Evolutionary conservation across 2,113 vertebrate species (phyloP), one percentile per base, ranked within the genome.

Genomic region (Regulus satrapa): DNA sequence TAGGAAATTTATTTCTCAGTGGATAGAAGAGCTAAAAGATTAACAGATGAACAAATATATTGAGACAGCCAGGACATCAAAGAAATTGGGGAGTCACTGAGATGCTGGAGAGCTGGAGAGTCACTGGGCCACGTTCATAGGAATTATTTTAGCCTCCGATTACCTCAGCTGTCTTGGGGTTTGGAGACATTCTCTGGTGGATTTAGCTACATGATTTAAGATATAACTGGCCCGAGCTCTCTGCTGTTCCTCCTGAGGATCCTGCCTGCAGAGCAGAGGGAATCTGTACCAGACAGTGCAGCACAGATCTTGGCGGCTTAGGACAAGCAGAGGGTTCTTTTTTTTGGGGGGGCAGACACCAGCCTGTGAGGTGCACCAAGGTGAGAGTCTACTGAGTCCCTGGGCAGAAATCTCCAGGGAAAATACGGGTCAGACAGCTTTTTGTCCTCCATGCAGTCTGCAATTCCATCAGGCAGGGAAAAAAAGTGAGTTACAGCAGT

Each of bases 61-160:
- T 76, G 74, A 94, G 74, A 84, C 68, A 91, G 62, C 83, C 56
- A 74, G 73, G 75, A 55, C n/a, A 89, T 87, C 80, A 90, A 66
- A 95, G 81, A 63, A 82, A 93, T 36, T 88, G 62, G 58, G 78
- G 58, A 92, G 49, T 88, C 58, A 74, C 55, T 76, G 66, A 49
- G 63, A 62, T 88, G 43, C 18, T 26, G 25, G 74, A 80, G 66
- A 91, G 69, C 64, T 74, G 77, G 51, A 72, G 73, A 93, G 69
- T 80, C 51, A 89, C 79, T 69, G 51, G 71, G 56, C 80, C 1
- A 0, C 68, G 51, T 81, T 95, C 79, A 79, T 80, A 38, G 75
- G 76, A 92, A 94, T 95, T 88, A 73, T 79, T 92, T 96, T 95
- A 85, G 92, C 80, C 69, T 67, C 49, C 46, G 77, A 86, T 89